Evolutionary conservation across 2,113 vertebrate genomes (phyloP).

Genomic region (Eidolon helvum): DNA sequence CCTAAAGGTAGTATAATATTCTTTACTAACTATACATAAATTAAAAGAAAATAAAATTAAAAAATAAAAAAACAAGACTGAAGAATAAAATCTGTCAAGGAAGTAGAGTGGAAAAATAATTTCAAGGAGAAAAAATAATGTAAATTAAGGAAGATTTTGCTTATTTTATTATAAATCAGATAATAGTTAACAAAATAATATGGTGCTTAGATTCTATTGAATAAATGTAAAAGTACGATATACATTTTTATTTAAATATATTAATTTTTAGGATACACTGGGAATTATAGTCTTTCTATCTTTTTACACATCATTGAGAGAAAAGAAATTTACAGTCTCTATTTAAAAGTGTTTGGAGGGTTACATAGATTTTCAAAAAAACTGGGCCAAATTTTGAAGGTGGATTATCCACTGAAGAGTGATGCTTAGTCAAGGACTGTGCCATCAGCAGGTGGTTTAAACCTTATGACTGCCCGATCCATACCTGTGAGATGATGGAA

Average conservation of each 20-base stretch:
- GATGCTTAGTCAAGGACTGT: background rate
- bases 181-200: background rate
- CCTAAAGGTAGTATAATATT: too few relatives aligned
- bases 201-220: background rate
- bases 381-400: background rate
- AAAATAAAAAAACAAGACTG: background rate
- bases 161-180: background rate
- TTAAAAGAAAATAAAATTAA: too few relatives aligned
- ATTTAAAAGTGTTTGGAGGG: background rate
- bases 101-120: background rate
- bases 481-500: accelerated
- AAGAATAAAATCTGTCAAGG: background rate
- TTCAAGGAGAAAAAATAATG: background rate
- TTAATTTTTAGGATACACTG: background rate
- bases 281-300: background rate
- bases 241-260: background rate
- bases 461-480: background rate
- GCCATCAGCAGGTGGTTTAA: background rate
- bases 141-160: background rate
- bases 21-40: too few relatives aligned
- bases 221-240: background rate
- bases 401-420: accelerated
- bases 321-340: background rate
- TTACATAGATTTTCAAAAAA: background rate
- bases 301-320: background rate